phyloP scores from a whole-genome alignment of 2,797 vertebrate genomes.

The Catamblyrhynchus diadema region DNA sequence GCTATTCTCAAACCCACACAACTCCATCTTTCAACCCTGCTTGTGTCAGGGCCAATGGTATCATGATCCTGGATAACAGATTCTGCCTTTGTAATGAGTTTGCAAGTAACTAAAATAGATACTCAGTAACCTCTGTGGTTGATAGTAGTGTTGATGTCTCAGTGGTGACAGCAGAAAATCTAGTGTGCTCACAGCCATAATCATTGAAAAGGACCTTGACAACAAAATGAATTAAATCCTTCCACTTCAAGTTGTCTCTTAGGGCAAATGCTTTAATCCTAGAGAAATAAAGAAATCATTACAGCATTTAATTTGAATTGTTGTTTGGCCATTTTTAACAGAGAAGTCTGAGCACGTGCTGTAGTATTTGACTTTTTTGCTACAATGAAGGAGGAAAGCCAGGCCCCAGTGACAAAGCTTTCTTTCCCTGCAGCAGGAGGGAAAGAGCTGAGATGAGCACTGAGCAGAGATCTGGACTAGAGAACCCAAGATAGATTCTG shows the following conservation, averaged over 20 bases:
- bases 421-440: not conserved
- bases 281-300: not conserved
- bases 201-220: not conserved
- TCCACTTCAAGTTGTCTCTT: not conserved
- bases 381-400: not conserved
- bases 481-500: not conserved
- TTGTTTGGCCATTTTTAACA: not conserved
- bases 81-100: slow-evolving; percentile 9
- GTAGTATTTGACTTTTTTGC: not conserved
- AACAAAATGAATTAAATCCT: not conserved
- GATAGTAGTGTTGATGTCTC: not conserved
- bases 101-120: not conserved
- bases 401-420: not conserved
- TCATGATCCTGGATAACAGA: not conserved
- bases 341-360: not conserved
- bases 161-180: not conserved
- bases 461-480: not conserved
- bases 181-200: not conserved
- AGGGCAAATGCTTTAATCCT: not conserved
- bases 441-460: no score
- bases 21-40: not conserved
- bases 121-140: not conserved
- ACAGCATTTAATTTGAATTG: not conserved
- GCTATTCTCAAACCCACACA: not conserved
- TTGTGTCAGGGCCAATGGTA: not conserved